Evolutionary conservation across 2,113 vertebrate genomes (phyloP), one percentile per base, ranked within the genome.

Genomic region (Ovibos moschatus): DNA sequence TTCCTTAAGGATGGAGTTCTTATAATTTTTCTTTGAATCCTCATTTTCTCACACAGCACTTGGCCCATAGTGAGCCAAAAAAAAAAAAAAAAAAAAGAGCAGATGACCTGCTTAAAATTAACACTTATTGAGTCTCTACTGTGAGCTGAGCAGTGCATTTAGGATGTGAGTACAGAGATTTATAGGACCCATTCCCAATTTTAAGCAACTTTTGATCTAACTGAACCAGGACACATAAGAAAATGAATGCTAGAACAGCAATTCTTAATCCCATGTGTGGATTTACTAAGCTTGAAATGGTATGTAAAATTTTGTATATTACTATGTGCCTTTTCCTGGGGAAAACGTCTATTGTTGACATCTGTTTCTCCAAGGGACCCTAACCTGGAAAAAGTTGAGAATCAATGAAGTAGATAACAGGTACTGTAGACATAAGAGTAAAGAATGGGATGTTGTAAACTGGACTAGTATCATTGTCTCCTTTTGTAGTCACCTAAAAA

Each of bases 241-340:
- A 95, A n/a, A 28, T 92, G 30, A 97, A 33, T 89, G 40, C 43
- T 53, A 83, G 21, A 87, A 30, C 86, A 87, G 79, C 5, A 7
- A 43, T 87, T 95, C 36, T 97, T 96, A 16, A 62, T 92, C 19
- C 15, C 23, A 36, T 62, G 23, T 85, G 33, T 91, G 64, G 50
- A 71, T 51, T 83, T 87, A 84, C 2, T 93, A 96, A 94, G 89
- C 7, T 85, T 95, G 55, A 97, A 87, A 90, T 84, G 60, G 3
- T 60, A 58, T 60, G 43, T 45, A 91, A 57, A 93, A 92, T 79
- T 84, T 78, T 91, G 8, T 76, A 3, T 92, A 33, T 87, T 58
- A 57, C 25, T 58, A 8, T 86, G 14, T 88, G 14, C 40, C 15
- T 95, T 89, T 91, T 50, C 28, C 33, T 86, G 12, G 12, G 16